Percentiles rank a stretch among this genome's conserved stretches.
Conservation (phyloP, 2,888 invertebrate genomes). For the Apamea crenata region DNA sequence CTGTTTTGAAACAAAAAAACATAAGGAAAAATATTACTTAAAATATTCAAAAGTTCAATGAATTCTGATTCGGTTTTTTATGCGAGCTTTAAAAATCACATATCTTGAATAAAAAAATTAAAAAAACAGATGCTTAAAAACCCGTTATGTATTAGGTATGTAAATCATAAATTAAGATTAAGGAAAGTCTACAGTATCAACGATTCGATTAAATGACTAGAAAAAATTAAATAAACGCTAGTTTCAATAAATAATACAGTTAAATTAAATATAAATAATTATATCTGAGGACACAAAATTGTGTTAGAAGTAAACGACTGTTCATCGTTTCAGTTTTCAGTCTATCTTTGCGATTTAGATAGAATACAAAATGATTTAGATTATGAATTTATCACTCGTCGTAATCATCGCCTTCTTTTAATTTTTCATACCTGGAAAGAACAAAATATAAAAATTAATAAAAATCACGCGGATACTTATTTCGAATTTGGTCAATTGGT, state of each 20-base stretch:
- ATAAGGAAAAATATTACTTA: background rate
- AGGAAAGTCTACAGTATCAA: background rate
- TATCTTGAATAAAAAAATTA: background rate
- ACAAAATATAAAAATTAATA: background rate
- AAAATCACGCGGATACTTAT: background rate
- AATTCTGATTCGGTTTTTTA: background rate
- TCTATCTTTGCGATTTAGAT: too few species aligned
- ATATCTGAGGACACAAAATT: background rate
- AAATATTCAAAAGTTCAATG: background rate
- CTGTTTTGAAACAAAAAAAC: background rate
- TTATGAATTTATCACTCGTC: background rate
- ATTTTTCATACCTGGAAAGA: background rate
- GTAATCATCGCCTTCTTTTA: background rate
- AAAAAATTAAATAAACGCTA: background rate
- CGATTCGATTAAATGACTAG: conserved; percentile 8
- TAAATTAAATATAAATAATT: background rate
- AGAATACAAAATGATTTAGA: background rate
- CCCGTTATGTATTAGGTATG: too few species aligned
- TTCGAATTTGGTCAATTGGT: too few species aligned
- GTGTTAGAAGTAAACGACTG: background rate
- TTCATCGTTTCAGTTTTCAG: background rate
- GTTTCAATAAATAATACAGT: conserved; percentile 10
- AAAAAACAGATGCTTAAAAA: background rate
- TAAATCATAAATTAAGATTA: background rate
- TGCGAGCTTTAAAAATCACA: background rate